Evolutionary conservation across 30 jellyfish, hydroid and myxozoan genomes (phyloP).

Genomic region (Aurelia aurita complex sp. Pacific): DNA sequence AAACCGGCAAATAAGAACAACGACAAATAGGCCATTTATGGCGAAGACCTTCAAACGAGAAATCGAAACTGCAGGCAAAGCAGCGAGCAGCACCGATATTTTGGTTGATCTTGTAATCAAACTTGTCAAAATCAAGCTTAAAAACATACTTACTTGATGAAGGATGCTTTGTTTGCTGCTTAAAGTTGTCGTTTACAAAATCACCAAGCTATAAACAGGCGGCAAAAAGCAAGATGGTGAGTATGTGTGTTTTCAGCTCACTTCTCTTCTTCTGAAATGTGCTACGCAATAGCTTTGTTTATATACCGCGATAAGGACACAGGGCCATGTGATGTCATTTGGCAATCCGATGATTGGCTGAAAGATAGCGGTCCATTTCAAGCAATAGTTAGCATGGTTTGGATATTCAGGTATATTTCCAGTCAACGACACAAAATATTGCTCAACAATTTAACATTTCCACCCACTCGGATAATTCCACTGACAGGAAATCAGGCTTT

Average conservation of each 20-base stretch:
- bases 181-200: not conserved
- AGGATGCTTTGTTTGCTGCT: not conserved
- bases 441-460: no score
- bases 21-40: constrained; percentile 23
- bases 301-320: constrained; percentile 53
- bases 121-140: not conserved
- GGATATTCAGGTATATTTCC: no score
- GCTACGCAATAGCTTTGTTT: constrained; percentile 79
- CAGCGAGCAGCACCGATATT: not conserved
- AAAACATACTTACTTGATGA: not conserved
- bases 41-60: not conserved
- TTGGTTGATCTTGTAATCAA: not conserved
- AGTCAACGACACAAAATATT: no score
- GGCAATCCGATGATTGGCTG: constrained; percentile 37
- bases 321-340: constrained; percentile 69
- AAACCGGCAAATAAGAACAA: not conserved
- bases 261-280: constrained; percentile 59
- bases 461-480: no score
- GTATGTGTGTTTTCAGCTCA: constrained; percentile 23
- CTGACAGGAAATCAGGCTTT: no score
- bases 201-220: constrained; percentile 8
- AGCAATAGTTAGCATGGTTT: no score
- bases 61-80: not conserved
- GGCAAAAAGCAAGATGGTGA: constrained; percentile 46
- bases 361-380: not conserved